These are phyloP conservation scores for Bombus confusus DNA, from an alignment of 1,140 invertebrate species.

Conservation along the genomic window DNA sequence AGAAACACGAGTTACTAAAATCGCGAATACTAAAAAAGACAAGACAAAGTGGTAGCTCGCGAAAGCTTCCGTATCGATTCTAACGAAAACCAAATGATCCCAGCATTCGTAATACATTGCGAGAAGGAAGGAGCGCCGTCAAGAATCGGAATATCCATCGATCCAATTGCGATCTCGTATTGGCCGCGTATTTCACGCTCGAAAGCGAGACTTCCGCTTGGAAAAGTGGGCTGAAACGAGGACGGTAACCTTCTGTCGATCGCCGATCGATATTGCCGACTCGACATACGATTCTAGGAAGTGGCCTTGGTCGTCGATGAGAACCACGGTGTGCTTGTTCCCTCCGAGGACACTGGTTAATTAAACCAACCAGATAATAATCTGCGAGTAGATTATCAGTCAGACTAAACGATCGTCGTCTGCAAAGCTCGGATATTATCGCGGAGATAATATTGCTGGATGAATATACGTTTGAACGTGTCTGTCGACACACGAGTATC, in stretches of 20 bases:
- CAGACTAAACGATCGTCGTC: not conserved
- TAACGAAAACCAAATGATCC: no score
- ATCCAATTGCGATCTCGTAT: slow-evolving; percentile 44
- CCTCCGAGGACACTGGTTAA: slow-evolving; percentile 5
- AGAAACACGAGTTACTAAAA: no score
- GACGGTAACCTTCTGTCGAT: slow-evolving; percentile 52
- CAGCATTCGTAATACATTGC: not conserved
- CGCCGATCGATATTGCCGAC: slow-evolving; percentile 23
- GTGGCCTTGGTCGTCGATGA: not conserved
- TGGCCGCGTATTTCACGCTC: slow-evolving; percentile 27
- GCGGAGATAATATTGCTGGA: not conserved
- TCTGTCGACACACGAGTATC: not conserved
- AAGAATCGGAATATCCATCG: not conserved
- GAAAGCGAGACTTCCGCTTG: slow-evolving; percentile 50
- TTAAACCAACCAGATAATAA: slow-evolving; percentile 1
- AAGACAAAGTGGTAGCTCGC: no score
- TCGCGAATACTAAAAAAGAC: no score
- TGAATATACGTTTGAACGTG: not conserved
- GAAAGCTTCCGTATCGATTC: no score
- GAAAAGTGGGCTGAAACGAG: slow-evolving; percentile 51
- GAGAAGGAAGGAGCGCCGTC: not conserved
- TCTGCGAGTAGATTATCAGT: not conserved
- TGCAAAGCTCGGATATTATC: not conserved
- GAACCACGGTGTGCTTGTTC: not conserved
- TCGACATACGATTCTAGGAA: not conserved